Percentiles rank a stretch among this genome's conserved stretches.
phyloP scores from a whole-genome alignment of 2,797 vertebrate species.

The Perodicticus potto region DNA sequence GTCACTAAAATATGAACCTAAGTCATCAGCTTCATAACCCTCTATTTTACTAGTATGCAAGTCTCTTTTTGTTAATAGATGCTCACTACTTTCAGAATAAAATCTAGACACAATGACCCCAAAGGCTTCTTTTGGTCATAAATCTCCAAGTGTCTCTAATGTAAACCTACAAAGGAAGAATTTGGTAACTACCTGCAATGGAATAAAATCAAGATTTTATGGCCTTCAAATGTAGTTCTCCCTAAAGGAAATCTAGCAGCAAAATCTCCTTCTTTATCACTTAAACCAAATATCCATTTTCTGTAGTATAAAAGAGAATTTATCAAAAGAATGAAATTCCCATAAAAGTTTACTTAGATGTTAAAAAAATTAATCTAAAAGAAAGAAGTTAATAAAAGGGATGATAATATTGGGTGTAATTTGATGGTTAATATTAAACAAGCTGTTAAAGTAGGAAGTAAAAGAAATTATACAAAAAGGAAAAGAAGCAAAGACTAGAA shows the following conservation, averaged over 20 bases:
- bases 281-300: conserved; percentile 56
- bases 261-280: conserved; percentile 26
- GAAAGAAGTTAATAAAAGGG: conserved; percentile 1
- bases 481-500: neutral
- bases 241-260: conserved; percentile 22
- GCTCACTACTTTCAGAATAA: neutral
- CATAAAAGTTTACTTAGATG: conserved; percentile 41
- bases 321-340: conserved; percentile 33
- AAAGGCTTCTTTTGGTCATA: neutral
- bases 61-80: neutral
- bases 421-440: conserved; percentile 26
- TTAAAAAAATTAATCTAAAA: conserved; percentile 55
- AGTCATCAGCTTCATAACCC: neutral
- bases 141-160: conserved; percentile 1
- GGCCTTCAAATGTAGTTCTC: neutral
- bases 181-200: neutral
- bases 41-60: conserved; percentile 14
- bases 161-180: neutral
- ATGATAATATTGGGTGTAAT: neutral
- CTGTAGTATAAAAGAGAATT: conserved; percentile 48
- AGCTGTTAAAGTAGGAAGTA: conserved; percentile 15
- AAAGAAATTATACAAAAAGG: neutral
- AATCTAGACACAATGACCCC: neutral
- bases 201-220: conserved; percentile 55
- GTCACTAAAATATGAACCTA: neutral